Evolutionary conservation across 2,888 invertebrate genomes (phyloP).

Genomic region (Aphidoletes aphidimyza): DNA sequence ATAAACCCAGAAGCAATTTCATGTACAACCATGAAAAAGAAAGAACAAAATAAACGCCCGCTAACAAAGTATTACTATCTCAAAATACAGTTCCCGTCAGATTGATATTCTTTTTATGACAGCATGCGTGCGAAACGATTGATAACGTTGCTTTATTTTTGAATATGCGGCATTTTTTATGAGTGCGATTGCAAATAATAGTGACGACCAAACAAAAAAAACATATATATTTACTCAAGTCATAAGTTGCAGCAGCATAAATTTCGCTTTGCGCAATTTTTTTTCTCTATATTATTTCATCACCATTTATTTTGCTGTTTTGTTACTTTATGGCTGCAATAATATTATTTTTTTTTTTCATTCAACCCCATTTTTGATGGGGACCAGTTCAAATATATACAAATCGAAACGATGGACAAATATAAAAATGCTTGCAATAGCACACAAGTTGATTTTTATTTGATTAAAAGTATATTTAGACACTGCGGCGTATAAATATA

Average conservation of each 20-base stretch:
- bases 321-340: not conserved
- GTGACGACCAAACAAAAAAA: not conserved
- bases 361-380: not conserved
- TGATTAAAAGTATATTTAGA: conserved; percentile 22
- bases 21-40: not conserved
- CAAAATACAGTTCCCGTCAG: not conserved
- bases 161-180: not conserved
- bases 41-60: too few species aligned
- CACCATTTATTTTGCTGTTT: not conserved
- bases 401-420: not conserved
- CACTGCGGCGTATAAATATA: not conserved
- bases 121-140: conserved; percentile 5
- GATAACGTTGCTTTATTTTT: conserved; percentile 15
- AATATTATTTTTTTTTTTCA: not conserved
- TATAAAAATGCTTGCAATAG: not conserved
- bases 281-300: conserved; percentile 6
- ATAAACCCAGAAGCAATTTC: not conserved
- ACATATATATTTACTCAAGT: not conserved
- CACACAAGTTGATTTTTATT: conserved; percentile 14
- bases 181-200: not conserved
- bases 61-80: not conserved
- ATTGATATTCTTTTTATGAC: conserved; percentile 39
- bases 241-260: not conserved
- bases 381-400: too few species aligned
- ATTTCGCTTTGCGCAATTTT: conserved; percentile 9